Base-by-base conservation (phyloP, 64 coral and sea anemone genomes). In the Dendronephthya gigantea region DNA sequence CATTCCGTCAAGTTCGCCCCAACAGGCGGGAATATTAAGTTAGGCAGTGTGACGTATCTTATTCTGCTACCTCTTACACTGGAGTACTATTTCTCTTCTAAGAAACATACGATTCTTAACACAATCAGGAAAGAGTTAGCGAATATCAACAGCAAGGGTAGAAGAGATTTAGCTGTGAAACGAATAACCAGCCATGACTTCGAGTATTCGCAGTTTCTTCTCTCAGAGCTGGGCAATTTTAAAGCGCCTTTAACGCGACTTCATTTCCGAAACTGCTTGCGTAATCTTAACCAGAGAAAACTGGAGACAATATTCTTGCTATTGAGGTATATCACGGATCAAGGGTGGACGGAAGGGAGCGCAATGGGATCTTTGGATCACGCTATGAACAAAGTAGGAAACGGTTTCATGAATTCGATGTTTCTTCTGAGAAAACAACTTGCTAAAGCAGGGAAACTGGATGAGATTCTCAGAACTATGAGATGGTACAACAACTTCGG, bases 341-440 rank as follows among this genome's bases (percentile, higher is more conserved):
- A 79, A 88, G 90, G 90, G 17, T 91, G 76, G 9, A 70, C 85
- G 34, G 72, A 90, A 11, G 89, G 89, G 9, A 86, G 84, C 35
- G 89, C 83, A n/a, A 23, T 90, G 19, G 89, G 89, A 33, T 86
- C 84, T 34, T 34, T 90, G 65, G 68, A 85, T 36, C 70, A 90
- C 82, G 62, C 85, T 27, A 90, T 90, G 89, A 85, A 85, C 36
- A 83, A 66, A 19, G 83, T 59, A n/a, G 83, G 83, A 0, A 56
- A 82, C 9, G 74, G 84, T 7, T 90, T 86, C 39, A 90, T 86
- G 84, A 28, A 81, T 83, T 27, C 84, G 9, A 66, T 49, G 1
- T 90, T 86, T 49, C 30, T 90, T 2, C 68, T 86, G 15, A 90
- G 29, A 49, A 28, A 82, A 32, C 49, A 36, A 10, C n/a, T 90